These are phyloP conservation scores for Pangasius sanitwongsei DNA, from an alignment of 2,797 vertebrate species.

Conservation along the genomic window DNA sequence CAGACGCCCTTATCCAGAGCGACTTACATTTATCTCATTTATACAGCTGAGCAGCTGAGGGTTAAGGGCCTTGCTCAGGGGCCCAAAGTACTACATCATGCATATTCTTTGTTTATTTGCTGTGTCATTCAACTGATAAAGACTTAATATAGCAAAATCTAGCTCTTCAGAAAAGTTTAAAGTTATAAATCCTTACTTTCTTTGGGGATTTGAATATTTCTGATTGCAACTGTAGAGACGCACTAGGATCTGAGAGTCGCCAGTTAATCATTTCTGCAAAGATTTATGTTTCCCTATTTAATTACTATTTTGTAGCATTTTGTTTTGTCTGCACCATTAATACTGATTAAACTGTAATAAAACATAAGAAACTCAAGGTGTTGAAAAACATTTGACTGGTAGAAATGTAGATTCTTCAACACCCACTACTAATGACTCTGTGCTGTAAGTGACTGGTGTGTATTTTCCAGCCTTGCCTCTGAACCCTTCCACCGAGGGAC, in stretches of 20 bases:
- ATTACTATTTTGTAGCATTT: neutral
- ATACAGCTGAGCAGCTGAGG: too few species aligned
- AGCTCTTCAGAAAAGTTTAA: too few species aligned
- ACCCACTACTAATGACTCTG: neutral
- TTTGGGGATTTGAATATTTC: too few species aligned
- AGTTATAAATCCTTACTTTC: too few species aligned
- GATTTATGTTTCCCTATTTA: neutral
- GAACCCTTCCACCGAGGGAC: slow-evolving; percentile 40
- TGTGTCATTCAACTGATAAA: too few species aligned
- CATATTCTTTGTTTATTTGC: too few species aligned
- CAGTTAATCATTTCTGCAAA: neutral
- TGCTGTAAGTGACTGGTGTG: slow-evolving; percentile 5
- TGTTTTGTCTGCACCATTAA: neutral
- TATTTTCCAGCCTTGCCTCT: neutral
- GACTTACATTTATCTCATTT: too few species aligned
- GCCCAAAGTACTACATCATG: too few species aligned
- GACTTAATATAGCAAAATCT: too few species aligned
- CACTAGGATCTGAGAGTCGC: neutral
- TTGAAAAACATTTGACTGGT: neutral
- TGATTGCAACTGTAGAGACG: too few species aligned
- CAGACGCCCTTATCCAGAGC: too few species aligned
- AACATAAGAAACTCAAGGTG: neutral
- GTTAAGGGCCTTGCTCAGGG: too few species aligned
- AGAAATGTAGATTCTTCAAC: neutral
- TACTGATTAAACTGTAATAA: neutral